These are phyloP conservation scores for Bryconaethiops microstoma DNA, from an alignment of 2,797 vertebrate species.

Conservation along the genomic window DNA sequence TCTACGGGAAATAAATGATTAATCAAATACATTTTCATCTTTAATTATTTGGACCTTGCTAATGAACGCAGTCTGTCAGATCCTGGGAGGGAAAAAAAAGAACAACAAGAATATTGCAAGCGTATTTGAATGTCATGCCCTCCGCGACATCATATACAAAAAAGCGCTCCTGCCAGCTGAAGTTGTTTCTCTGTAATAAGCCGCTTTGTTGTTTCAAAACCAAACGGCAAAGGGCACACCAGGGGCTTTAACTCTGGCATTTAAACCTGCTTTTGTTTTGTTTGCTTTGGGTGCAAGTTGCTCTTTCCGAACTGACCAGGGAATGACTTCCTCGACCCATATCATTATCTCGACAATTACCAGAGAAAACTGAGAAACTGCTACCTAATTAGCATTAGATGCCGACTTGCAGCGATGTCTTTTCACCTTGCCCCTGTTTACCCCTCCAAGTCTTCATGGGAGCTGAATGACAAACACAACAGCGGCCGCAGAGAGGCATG, in stretches of 20 bases:
- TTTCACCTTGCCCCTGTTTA: constrained; percentile 35
- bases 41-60: constrained; percentile 62
- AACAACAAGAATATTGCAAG: constrained; percentile 47
- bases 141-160: constrained; percentile 47
- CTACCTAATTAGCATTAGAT: constrained; percentile 29
- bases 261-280: constrained; percentile 37
- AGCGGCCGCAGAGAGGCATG: constrained; percentile 16
- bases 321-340: constrained; percentile 23
- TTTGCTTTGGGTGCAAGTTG: constrained; percentile 24
- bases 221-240: constrained; percentile 40
- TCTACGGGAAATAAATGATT: constrained; percentile 50
- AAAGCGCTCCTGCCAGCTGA: constrained; percentile 32
- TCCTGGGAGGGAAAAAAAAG: constrained; percentile 8
- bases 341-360: constrained; percentile 31
- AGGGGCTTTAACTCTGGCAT: constrained; percentile 26
- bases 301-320: constrained; percentile 21
- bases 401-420: neutral
- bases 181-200: constrained; percentile 42
- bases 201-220: constrained; percentile 41
- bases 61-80: constrained; percentile 54
- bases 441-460: constrained; percentile 32
- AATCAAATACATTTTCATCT: constrained; percentile 59
- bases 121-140: constrained; percentile 66
- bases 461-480: constrained; percentile 42
- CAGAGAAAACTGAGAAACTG: constrained; percentile 1